phyloP scores from a whole-genome alignment of 1,140 invertebrate species.

The Lasioglossum albipes region DNA sequence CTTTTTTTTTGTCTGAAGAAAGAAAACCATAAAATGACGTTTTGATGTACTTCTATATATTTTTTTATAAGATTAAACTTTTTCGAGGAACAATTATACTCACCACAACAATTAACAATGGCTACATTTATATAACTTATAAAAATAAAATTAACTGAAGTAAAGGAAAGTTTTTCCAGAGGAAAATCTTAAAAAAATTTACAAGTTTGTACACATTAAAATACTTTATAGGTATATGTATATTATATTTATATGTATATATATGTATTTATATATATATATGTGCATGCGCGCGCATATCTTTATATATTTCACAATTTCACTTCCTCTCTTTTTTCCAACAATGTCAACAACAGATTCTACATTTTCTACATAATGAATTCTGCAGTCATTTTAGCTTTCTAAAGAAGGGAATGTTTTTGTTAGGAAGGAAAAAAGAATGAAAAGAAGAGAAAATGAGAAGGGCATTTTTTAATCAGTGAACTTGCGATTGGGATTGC shows the following conservation, averaged over 20 bases:
- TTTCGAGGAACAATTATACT: neutral
- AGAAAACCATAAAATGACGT: no score
- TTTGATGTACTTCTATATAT: no score
- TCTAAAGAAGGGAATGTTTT: constrained; percentile 39
- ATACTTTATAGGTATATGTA: constrained; percentile 32
- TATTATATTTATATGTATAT: constrained; percentile 13
- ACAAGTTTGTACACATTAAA: constrained; percentile 29
- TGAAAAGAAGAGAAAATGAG: constrained; percentile 27
- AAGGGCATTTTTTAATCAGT: constrained; percentile 87
- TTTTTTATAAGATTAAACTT: neutral
- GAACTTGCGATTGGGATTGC: constrained; percentile 98
- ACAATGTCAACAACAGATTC: constrained; percentile 34
- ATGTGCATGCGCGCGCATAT: constrained; percentile 13
- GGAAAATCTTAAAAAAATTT: constrained; percentile 8
- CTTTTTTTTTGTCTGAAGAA: neutral
- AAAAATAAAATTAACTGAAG: constrained; percentile 1
- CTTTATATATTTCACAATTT: constrained; percentile 47
- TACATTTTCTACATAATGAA: constrained; percentile 35
- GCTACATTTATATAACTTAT: neutral
- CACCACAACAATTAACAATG: neutral
- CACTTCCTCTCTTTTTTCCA: constrained; percentile 30
- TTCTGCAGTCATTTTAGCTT: constrained; percentile 19
- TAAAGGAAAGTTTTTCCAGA: constrained; percentile 15
- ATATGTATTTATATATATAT: neutral
- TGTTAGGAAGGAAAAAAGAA: constrained; percentile 27